Conservation (phyloP, 2,797 vertebrate genomes). For the Limosa lapponica region DNA sequence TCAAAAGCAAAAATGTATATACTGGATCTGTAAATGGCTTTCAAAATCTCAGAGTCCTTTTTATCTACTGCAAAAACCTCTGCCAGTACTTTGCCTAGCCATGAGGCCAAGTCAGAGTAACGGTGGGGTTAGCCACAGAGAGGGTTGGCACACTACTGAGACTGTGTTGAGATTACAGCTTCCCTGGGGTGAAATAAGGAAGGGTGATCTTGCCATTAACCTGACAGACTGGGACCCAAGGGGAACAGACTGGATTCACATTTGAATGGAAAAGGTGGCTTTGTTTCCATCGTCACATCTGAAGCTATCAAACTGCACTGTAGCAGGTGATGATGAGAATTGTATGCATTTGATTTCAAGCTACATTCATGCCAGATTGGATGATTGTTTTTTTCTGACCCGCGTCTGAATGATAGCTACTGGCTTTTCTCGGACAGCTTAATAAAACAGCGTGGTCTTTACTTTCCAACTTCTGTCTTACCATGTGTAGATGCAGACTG, state of each 20-base stretch:
- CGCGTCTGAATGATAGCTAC: not conserved
- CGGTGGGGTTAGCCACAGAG: fast-evolving
- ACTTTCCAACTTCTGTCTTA: not conserved
- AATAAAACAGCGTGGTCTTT: not conserved
- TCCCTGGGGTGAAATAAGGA: not conserved
- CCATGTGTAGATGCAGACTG: not conserved
- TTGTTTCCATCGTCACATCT: not conserved
- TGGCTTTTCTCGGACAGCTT: not conserved
- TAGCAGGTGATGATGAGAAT: not conserved
- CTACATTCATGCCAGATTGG: not conserved
- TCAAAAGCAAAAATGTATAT: not conserved
- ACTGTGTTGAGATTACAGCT: fast-evolving
- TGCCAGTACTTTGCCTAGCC: not conserved
- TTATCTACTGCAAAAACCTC: not conserved
- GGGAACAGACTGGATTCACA: not conserved
- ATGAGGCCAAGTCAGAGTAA: not conserved
- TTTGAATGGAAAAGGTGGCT: not conserved
- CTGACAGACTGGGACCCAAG: not conserved
- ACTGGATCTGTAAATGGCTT: not conserved
- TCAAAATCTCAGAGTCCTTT: not conserved
- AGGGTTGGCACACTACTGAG: not conserved
- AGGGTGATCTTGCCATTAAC: not conserved
- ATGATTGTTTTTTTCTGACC: not conserved
- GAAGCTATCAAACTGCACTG: not conserved
- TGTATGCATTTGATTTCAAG: not conserved